Conservation (phyloP, 2,888 invertebrate genomes). For the Hirtodrosophila trivittata region DNA sequence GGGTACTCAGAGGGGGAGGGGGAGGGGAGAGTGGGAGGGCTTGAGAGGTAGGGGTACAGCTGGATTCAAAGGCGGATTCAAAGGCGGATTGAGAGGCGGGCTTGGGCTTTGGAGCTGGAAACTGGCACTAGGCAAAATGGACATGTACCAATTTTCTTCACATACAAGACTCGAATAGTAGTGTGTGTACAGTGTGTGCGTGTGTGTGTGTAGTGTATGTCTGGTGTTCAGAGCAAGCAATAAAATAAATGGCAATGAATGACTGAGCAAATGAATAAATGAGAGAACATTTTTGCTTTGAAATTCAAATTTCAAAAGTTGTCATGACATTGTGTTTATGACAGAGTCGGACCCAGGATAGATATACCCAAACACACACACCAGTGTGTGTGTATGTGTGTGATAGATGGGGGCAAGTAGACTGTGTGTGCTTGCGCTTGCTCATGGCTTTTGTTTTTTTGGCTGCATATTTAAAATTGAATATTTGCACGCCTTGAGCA, state of each 20-base stretch:
- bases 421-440: neutral
- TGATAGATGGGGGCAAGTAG: too few species aligned
- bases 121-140: too few species aligned
- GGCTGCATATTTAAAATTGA: slow-evolving; percentile 75
- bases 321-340: slow-evolving; percentile 81
- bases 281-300: slow-evolving; percentile 78
- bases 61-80: too few species aligned
- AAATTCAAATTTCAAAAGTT: slow-evolving; percentile 81
- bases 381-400: neutral
- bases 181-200: slow-evolving; percentile 7
- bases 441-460: slow-evolving; percentile 32
- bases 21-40: neutral
- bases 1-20: neutral
- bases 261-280: slow-evolving; percentile 79
- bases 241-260: slow-evolving; percentile 81
- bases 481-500: slow-evolving; percentile 79
- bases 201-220: slow-evolving; percentile 16
- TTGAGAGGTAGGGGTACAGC: neutral
- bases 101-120: too few species aligned
- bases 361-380: neutral
- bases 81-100: too few species aligned
- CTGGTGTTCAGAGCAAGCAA: slow-evolving; percentile 57
- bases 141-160: slow-evolving; percentile 60
- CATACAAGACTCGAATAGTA: neutral
- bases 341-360: slow-evolving; percentile 44